Evolutionary conservation across 92 coral and sea anemone species (phyloP), one percentile per base, ranked within the genome.

Genomic region (Porites lobata): DNA sequence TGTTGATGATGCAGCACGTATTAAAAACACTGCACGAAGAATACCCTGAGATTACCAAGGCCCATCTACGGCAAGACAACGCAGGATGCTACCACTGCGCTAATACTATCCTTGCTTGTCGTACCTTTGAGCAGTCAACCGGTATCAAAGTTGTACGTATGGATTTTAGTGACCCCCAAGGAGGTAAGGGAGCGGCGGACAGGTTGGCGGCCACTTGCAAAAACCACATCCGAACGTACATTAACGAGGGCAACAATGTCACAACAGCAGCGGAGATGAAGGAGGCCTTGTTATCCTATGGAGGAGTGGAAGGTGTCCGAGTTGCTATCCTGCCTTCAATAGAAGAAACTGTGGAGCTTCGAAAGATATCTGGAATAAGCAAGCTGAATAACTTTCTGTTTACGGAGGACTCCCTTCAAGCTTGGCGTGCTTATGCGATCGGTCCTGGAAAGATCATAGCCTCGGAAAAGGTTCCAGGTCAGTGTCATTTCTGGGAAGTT

Each of bases 181-280:
- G 90, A 6, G 78, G 90, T 24, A 88, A 81, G 82, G 91, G 83
- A 24, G 68, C 72, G 1, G 91, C 83, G 0, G 91, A 88, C 15
- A 88, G 91, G 76, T 14, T 88, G n/a, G 81, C 91, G 22, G 87
- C 87, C 7, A 81, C 87, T 20, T 88, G 91, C 47, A 88, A 81
- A 61, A 43, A 53, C 81, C 91, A 88, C 82, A 80, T 81, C 66
- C 64, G 90, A 7, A 66, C 67, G 10, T 87, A 87, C 20, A 13
- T 87, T 14, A 87, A 87, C 51, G 80, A 87, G 32, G 91, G 87
- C 43, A 75, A 88, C 86, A 56, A 88, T 58, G 87, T 88, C 17
- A 75, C 77, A 15, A 88, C 77, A 75, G 83, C 91, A 19, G 78
- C 32, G 75, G 54, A 87, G 62, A 87, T 87, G 86, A 69, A 72